These are phyloP conservation scores for Celastrina argiolus DNA, from an alignment of 2,888 invertebrate species.

Conservation along the genomic window DNA sequence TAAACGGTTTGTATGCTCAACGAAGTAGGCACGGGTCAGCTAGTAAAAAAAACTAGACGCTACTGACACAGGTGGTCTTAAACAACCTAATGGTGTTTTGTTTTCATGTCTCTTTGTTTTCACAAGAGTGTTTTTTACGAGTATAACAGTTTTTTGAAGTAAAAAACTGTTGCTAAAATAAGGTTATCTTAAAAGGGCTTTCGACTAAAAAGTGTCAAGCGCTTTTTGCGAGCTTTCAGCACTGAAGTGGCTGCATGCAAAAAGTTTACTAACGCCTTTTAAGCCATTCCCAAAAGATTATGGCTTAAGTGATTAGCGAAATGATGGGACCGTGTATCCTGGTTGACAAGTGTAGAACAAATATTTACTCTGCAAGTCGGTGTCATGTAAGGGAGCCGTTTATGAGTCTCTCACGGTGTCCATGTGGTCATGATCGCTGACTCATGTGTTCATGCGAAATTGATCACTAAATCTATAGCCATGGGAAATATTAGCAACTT, in stretches of 20 bases:
- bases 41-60: too few species aligned
- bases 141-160: too few species aligned
- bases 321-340: not conserved
- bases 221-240: not conserved
- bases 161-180: too few species aligned
- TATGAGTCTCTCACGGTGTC: not conserved
- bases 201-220: not conserved
- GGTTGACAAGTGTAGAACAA: not conserved
- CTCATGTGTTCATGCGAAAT: not conserved
- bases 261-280: not conserved
- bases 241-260: not conserved
- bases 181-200: not conserved
- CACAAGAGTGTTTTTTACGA: too few species aligned
- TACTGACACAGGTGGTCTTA: too few species aligned
- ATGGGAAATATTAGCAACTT: not conserved
- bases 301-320: conserved; percentile 1
- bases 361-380: conserved; percentile 6
- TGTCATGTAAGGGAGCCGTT: not conserved
- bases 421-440: not conserved
- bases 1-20: too few species aligned
- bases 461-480: not conserved
- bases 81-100: too few species aligned
- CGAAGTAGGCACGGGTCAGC: too few species aligned
- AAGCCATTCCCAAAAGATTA: too few species aligned
- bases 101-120: too few species aligned